Evolutionary conservation across 2,888 invertebrate genomes (phyloP).

Genomic region (Hypercompe scribonia): DNA sequence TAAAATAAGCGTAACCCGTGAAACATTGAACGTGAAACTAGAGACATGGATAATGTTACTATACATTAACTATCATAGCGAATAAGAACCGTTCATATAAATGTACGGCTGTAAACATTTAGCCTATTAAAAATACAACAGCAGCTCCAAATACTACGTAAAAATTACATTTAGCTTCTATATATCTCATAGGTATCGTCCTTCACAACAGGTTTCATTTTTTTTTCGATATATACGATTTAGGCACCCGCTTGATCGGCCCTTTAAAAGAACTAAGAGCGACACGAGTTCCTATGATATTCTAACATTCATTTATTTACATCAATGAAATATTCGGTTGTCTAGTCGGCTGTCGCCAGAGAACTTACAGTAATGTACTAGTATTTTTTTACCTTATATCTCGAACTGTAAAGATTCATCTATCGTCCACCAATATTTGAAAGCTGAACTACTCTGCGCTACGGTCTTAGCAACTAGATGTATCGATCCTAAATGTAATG

Average conservation of each 20-base stretch:
- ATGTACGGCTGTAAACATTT: conserved; percentile 53
- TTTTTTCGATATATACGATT: conserved; percentile 65
- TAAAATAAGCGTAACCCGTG: conserved; percentile 83
- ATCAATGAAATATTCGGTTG: conserved; percentile 67
- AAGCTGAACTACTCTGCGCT: conserved; percentile 83
- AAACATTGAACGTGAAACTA: conserved; percentile 77
- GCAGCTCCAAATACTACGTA: conserved; percentile 65
- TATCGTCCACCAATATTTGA: conserved; percentile 83
- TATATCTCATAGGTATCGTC: conserved; percentile 83
- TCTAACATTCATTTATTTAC: conserved; percentile 82
- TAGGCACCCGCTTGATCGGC: conserved; percentile 66
- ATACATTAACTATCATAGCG: conserved; percentile 58
- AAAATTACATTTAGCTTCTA: conserved; percentile 76
- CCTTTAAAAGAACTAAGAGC: conserved; percentile 59
- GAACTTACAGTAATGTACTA: conserved; percentile 66
- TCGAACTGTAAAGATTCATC: conserved; percentile 76
- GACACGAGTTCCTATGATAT: conserved; percentile 67
- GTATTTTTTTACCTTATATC: conserved; percentile 67
- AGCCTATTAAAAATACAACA: conserved; percentile 63
- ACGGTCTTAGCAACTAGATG: conserved; percentile 74
- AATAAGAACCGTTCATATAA: conserved; percentile 56
- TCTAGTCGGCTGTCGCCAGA: conserved; percentile 67
- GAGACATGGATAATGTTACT: conserved; percentile 59
- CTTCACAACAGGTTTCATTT: conserved; percentile 78
- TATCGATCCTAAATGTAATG: conserved; percentile 72